Evolutionary conservation across 1,140 invertebrate species (phyloP), one percentile per base, ranked within the genome.

Genomic region (Formica exsecta): DNA sequence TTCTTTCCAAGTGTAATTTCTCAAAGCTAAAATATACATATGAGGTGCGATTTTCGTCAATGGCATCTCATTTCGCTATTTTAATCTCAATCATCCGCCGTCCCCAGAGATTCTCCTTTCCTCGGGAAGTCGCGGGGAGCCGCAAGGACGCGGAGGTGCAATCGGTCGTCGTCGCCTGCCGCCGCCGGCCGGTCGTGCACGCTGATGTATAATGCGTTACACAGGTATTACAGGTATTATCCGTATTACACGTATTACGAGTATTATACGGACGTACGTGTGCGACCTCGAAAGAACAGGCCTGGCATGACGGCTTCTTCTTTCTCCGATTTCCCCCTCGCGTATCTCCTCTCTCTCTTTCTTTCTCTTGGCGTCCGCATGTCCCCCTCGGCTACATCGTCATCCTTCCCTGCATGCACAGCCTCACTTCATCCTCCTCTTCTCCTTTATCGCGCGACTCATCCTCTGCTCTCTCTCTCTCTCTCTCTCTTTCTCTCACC

Each of bases 211-310:
- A 93, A 94, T 92, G 91, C 91, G 92, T 95, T 94, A 95, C 93
- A 94, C 92, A 92, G 92, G 91, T 92, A 94, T 94, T 94, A 94
- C 93, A 92, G 93, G 92, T 93, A 94, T 94, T 95, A 95, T 94
- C 91, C 91, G 92, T 93, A 94, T 94, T 94, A 94, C 93, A 93
- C 79, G 92, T 94, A 94, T 94, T 94, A 94, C 93, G 92, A 92
- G 92, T 92, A 93, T 93, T 94, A 94, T 93, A 94, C 89, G 91
- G 91, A 92, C 91, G 92, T 91, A 92, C 92, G 92, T 91, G 92
- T 91, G 91, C 90, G 94, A 93, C 93, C 93, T 94, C 94, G 93
- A 92, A 91, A 89, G 81, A 92, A 89, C 91, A 86, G 70, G 85
- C 86, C 90, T 66, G 48, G 80, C 75, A 57, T 29, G 80, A 86